phyloP scores from a whole-genome alignment of 2,113 vertebrate genomes.

The Mormoops blainvillei region DNA sequence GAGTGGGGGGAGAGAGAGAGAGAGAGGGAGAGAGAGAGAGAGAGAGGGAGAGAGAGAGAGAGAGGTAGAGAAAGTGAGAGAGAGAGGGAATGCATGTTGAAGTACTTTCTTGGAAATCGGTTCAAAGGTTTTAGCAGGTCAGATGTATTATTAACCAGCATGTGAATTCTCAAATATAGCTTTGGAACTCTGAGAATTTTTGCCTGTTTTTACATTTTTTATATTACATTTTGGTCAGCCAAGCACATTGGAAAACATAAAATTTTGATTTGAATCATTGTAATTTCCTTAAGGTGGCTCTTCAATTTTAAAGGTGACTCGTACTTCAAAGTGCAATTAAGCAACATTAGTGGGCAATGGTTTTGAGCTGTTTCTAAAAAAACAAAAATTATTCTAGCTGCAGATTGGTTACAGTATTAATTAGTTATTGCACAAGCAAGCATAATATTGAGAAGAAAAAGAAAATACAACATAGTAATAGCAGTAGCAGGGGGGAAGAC shows the following conservation, averaged over 20 bases:
- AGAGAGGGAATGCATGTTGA: neutral
- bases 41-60: neutral
- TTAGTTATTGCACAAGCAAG: constrained; percentile 69
- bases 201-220: constrained; percentile 37
- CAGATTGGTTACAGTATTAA: constrained; percentile 69
- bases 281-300: constrained; percentile 46
- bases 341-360: constrained; percentile 62
- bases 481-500: neutral
- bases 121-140: constrained; percentile 57
- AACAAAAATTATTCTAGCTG: constrained; percentile 66
- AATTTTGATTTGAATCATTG: constrained; percentile 30
- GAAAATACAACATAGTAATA: constrained; percentile 27
- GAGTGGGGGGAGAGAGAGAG: neutral
- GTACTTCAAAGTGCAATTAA: constrained; percentile 59
- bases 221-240: constrained; percentile 58
- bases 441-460: constrained; percentile 59
- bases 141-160: constrained; percentile 45
- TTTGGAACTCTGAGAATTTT: constrained; percentile 48
- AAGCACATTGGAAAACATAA: neutral
- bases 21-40: neutral
- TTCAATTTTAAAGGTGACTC: constrained; percentile 53
- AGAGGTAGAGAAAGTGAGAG: neutral
- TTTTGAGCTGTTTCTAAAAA: constrained; percentile 72
- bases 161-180: constrained; percentile 41
- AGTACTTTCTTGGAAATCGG: constrained; percentile 58